Evolutionary conservation across 2,113 vertebrate genomes (phyloP), one percentile per base, ranked within the genome.

Genomic region (Aramus guarauna): DNA sequence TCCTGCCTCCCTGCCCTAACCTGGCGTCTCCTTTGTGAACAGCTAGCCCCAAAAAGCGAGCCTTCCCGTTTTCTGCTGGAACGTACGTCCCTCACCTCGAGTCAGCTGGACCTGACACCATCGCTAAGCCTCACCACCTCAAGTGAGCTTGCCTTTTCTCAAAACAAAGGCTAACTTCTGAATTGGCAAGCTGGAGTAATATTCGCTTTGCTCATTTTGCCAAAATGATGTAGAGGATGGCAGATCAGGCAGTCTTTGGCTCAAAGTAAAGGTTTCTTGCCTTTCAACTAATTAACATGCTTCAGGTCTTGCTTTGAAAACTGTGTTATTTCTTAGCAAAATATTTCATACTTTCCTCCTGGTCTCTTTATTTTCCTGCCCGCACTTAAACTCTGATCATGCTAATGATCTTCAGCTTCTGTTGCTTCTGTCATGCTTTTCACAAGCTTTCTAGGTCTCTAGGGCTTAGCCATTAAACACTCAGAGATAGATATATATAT

Each of bases 301-400:
- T 90, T 93, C 26, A 64, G 30, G 43, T 88, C 53, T 85, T 84
- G 32, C 43, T 87, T 80, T 85, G 55, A 93, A 81, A 89, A 47
- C 26, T 9, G 29, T 89, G 4, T 89, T 92, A n/a, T 47, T 74
- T 75, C 56, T 82, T 82, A 60, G 68, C 72, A 95, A 77, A 41
- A 3, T 89, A 74, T 67, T 88, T 83, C 23, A 30, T 56, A 48
- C 43, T 77, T 84, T 58, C 37, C 43, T 56, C 67, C 73, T 60
- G 29, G 8, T 81, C 27, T 82, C 76, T 74, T 53, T 86, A 24
- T 79, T 97, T 94, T 82, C 36, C 45, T 81, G n/a, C 39, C 30
- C 75, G 63, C 45, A 34, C 90, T 92, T 96, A 71, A 85, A 87
- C 13, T 92, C 88, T 64, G 89, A 87, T 85, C 34, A 52, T 94